These are phyloP conservation scores for Eretmochelys imbricata DNA, from an alignment of 2,113 vertebrate genomes.

Conservation along the genomic window DNA sequence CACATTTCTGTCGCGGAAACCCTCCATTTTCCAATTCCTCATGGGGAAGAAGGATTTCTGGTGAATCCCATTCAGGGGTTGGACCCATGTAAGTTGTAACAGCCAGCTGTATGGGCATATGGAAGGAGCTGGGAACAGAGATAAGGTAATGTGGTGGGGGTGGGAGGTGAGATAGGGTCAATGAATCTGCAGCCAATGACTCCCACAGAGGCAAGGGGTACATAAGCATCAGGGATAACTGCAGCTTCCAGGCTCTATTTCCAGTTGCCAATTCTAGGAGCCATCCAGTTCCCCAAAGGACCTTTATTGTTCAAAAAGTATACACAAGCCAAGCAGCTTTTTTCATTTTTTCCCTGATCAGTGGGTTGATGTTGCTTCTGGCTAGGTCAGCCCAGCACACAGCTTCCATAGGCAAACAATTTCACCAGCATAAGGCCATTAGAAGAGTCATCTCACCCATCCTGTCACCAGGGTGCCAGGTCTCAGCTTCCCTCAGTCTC, in stretches of 20 bases:
- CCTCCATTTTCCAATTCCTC: background rate
- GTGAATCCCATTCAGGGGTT: background rate
- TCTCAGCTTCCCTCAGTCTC: background rate
- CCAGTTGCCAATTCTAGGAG: background rate
- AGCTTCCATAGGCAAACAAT: background rate
- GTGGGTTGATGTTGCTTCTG: background rate
- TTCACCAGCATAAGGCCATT: background rate
- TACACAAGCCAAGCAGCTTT: background rate
- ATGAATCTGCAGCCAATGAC: accelerated
- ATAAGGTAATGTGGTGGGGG: background rate
- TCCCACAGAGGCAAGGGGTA: background rate
- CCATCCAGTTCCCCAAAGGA: background rate
- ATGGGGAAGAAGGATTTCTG: background rate
- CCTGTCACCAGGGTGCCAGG: accelerated
- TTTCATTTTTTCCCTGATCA: background rate
- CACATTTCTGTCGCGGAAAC: background rate
- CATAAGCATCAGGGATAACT: accelerated
- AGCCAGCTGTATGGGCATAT: background rate
- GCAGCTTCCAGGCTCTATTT: accelerated
- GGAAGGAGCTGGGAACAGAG: accelerated
- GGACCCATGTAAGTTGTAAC: accelerated
- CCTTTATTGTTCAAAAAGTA: background rate
- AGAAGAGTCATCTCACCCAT: accelerated
- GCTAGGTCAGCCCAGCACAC: accelerated
- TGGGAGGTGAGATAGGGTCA: background rate